Evolutionary conservation across 1,140 invertebrate genomes (phyloP), one percentile per base, ranked within the genome.

Genomic region (Brachionus angularis): DNA sequence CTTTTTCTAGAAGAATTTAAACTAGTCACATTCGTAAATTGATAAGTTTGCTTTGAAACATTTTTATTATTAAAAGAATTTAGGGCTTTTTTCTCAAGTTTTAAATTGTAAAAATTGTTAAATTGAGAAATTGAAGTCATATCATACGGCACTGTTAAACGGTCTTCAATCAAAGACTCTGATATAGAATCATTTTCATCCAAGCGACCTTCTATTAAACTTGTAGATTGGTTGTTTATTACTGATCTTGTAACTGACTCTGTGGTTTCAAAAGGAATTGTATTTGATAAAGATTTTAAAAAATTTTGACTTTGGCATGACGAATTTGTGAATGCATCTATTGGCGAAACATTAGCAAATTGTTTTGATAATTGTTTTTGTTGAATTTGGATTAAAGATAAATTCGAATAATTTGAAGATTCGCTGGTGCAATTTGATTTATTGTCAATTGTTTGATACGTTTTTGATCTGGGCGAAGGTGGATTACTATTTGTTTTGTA

Each of bases 281-380:
- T 58, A 4, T n/a, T 58, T 8, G 33, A 39, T 3, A 58, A 23
- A 39, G 53, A 58, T 36, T 42, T 36, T 58, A 39, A 39, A 7
- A 58, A n/a, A n/a, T n/a, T n/a, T n/a, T n/a, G n/a, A n/a, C n/a
- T 42, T 25, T 58, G 53, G 0, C 33, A 39, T 58, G 53, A 58
- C 7, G 53, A 58, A 23, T 34, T 58, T 18, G 33, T 29, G 4
- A 34, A 18, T 21, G 36, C 29, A 18, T 67, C 62, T 5, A 67
- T 67, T 46, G 62, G 36, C n/a, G 62, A 67, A 23, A 67, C 25
- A 34, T 67, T 29, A 14, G 25, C 62, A 50, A 67, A 67, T 47
- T 67, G 62, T 29, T 47, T n/a, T 1, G 42, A 47, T 18, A 67
- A 16, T 47, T 67, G 62, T 50, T 47, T 46, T 36, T 47, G n/a